Evolutionary conservation across 2,113 vertebrate species (phyloP).

Genomic region (Mellivora capensis): DNA sequence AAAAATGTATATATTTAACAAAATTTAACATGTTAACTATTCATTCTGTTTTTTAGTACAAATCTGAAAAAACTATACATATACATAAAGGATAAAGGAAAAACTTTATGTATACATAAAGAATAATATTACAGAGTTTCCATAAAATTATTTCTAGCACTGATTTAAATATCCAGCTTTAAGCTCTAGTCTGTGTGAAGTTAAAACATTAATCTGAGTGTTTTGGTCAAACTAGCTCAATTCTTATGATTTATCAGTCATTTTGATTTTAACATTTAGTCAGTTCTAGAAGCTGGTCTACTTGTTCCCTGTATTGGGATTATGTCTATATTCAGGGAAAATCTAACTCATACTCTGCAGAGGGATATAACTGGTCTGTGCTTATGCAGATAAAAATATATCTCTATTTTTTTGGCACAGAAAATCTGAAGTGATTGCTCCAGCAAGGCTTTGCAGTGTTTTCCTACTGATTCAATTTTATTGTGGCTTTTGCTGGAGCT

Average conservation of each 20-base stretch:
- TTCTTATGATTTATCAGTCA: neutral
- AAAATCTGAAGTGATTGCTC: neutral
- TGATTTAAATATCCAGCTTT: neutral
- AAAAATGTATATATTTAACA: neutral
- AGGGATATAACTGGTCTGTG: neutral
- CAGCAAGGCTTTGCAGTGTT: neutral
- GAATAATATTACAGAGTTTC: neutral
- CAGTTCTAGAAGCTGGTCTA: neutral
- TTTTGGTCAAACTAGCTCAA: neutral
- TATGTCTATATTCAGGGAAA: neutral
- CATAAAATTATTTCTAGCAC: neutral
- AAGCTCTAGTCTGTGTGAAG: neutral
- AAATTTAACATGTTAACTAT: neutral
- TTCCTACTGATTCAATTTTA: neutral
- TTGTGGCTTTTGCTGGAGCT: neutral
- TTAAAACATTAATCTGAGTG: neutral
- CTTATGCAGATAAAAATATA: constrained; percentile 36
- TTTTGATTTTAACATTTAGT: neutral
- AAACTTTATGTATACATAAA: neutral
- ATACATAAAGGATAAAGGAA: neutral
- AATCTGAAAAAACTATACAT: neutral
- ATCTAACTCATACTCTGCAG: neutral
- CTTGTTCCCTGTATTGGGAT: neutral
- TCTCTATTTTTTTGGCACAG: neutral
- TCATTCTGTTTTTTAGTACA: neutral